Conservation (phyloP, 2,888 invertebrate genomes). For the Heliconius ismenius region DNA sequence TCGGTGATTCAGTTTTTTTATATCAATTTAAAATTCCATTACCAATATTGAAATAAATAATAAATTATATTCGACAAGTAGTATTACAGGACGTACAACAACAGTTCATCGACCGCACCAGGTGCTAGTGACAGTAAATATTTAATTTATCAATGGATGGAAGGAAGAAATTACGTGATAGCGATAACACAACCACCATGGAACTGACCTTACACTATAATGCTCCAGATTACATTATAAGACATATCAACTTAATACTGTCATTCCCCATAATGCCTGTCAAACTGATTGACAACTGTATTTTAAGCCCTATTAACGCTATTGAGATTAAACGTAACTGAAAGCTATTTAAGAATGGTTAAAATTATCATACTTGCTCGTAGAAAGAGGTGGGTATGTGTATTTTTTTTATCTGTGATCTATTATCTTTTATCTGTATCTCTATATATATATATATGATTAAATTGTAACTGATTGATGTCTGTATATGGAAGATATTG, state of each 20-base stretch:
- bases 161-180: constrained; percentile 72
- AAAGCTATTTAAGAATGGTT: constrained; percentile 20
- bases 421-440: no score
- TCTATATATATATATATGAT: no score
- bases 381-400: neutral
- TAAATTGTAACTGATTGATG: no score
- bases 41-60: neutral
- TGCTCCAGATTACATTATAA: constrained; percentile 66
- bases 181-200: constrained; percentile 61
- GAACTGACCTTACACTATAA: constrained; percentile 76
- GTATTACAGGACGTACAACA: constrained; percentile 23
- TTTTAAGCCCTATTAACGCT: constrained; percentile 34
- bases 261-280: constrained; percentile 56
- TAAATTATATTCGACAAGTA: neutral
- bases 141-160: constrained; percentile 71
- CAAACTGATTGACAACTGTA: constrained; percentile 52
- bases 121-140: constrained; percentile 71
- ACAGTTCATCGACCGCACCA: constrained; percentile 68
- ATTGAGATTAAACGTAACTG: constrained; percentile 29
- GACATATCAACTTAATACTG: constrained; percentile 54
- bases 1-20: no score
- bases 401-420: neutral
- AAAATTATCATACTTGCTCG: constrained; percentile 19
- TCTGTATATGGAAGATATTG: no score
- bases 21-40: neutral